These are phyloP conservation scores for Xiphophorus couchianus DNA, from an alignment of 2,113 vertebrate species.

Conservation along the genomic window DNA sequence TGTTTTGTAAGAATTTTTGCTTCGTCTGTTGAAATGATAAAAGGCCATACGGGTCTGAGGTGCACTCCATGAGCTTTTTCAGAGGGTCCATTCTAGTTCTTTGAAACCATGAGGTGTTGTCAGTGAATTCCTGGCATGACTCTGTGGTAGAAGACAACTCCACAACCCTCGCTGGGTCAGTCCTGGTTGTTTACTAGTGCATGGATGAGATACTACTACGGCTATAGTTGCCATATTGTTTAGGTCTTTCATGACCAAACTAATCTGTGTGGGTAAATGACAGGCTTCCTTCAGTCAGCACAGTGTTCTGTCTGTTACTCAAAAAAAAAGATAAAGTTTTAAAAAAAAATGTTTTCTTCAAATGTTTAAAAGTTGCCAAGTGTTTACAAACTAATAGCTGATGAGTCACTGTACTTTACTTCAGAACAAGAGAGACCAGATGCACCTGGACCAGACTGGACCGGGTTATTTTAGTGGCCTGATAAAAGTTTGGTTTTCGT, in stretches of 20 bases:
- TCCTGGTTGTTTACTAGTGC: slow-evolving; percentile 33
- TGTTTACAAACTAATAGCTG: slow-evolving; percentile 68
- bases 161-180: slow-evolving; percentile 36
- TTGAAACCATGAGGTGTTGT: slow-evolving; percentile 55
- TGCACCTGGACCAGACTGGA: not conserved
- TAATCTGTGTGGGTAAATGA: slow-evolving; percentile 20
- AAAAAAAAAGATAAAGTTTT: slow-evolving; percentile 18
- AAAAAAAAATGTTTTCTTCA: slow-evolving; percentile 13
- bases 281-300: slow-evolving; percentile 47
- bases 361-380: slow-evolving; percentile 71
- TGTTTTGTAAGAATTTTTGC: slow-evolving; percentile 86
- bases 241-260: slow-evolving; percentile 35
- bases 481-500: slow-evolving; percentile 39
- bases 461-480: slow-evolving; percentile 58
- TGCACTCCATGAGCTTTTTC: slow-evolving; percentile 34
- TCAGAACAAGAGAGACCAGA: slow-evolving; percentile 42
- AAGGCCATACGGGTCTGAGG: slow-evolving; percentile 32
- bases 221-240: slow-evolving; percentile 58
- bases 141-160: slow-evolving; percentile 45
- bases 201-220: slow-evolving; percentile 35
- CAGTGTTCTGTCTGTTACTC: slow-evolving; percentile 47
- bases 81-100: slow-evolving; percentile 66
- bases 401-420: slow-evolving; percentile 38
- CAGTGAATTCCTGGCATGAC: slow-evolving; percentile 57
- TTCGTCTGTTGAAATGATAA: slow-evolving; percentile 51